Evolutionary conservation across 2,888 invertebrate species (phyloP).

Genomic region (Embidobia sp.): DNA sequence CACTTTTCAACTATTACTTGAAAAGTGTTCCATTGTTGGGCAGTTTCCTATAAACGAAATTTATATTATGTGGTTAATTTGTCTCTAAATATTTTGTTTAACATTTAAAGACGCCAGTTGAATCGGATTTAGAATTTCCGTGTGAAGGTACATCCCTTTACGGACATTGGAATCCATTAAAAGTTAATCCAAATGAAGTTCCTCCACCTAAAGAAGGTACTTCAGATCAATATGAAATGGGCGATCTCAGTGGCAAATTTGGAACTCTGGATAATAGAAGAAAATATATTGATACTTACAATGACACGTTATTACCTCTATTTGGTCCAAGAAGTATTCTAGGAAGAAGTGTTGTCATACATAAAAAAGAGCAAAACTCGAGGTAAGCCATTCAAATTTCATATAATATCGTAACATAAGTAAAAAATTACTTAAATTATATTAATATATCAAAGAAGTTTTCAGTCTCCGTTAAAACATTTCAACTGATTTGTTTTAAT

Average conservation of each 20-base stretch:
- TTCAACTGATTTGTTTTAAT: no score
- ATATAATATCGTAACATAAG: no score
- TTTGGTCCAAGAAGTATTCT: conserved; percentile 91
- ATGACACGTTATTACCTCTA: conserved; percentile 91
- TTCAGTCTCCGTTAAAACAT: no score
- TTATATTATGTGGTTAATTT: no score
- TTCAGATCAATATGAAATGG: conserved; percentile 92
- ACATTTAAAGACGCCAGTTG: conserved; percentile 88
- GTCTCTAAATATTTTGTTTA: no score
- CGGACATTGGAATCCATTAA: conserved; percentile 93
- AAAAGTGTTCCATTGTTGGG: no score
- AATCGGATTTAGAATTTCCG: conserved; percentile 92
- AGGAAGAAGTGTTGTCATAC: conserved; percentile 93
- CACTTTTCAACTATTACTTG: no score
- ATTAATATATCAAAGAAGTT: no score
- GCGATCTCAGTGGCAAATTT: conserved; percentile 93
- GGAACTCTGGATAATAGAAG: conserved; percentile 87
- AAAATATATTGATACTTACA: conserved; percentile 84
- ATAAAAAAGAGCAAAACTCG: conserved; percentile 84
- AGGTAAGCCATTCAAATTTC: no score
- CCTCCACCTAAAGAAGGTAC: conserved; percentile 87
- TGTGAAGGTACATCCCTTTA: conserved; percentile 92
- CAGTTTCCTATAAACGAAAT: no score
- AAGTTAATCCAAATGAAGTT: conserved; percentile 85
- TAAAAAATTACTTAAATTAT: no score